phyloP scores from a whole-genome alignment of 2,113 vertebrate species.

The Pholis gunnellus region DNA sequence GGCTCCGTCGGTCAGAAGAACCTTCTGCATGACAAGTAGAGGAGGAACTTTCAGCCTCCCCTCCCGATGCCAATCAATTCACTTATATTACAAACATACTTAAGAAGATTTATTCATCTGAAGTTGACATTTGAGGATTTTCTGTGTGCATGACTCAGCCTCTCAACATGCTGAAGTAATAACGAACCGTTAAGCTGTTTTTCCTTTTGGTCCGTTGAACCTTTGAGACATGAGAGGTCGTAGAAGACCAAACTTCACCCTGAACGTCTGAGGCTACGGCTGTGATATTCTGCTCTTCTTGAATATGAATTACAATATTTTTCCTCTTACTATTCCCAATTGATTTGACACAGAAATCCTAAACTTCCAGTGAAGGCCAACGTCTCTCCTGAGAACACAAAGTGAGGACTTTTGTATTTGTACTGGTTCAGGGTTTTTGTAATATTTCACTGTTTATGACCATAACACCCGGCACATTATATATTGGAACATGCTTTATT shows the following conservation, averaged over 20 bases:
- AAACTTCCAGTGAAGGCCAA: neutral
- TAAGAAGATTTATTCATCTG: conserved; percentile 16
- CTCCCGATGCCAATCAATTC: conserved; percentile 31
- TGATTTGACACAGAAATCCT: neutral
- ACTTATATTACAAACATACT: conserved; percentile 27
- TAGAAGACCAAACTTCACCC: neutral
- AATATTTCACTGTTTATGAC: neutral
- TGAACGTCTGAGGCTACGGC: too few species aligned
- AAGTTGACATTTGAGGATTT: neutral
- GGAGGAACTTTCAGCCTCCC: conserved; percentile 26
- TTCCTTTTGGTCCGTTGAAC: neutral
- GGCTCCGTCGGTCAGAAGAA: conserved; percentile 56
- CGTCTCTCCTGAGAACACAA: neutral
- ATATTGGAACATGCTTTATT: neutral
- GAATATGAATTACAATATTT: too few species aligned
- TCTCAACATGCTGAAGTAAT: conserved; percentile 2
- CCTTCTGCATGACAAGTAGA: conserved; percentile 54
- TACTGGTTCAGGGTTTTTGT: neutral
- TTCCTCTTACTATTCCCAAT: neutral
- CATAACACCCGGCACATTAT: neutral
- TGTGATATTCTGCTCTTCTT: neutral
- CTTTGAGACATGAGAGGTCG: neutral
- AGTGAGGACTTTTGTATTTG: neutral
- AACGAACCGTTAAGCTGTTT: neutral
- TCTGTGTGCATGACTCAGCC: neutral